Conservation (phyloP, 2,888 invertebrate species). For the Watsonalla binaria region DNA sequence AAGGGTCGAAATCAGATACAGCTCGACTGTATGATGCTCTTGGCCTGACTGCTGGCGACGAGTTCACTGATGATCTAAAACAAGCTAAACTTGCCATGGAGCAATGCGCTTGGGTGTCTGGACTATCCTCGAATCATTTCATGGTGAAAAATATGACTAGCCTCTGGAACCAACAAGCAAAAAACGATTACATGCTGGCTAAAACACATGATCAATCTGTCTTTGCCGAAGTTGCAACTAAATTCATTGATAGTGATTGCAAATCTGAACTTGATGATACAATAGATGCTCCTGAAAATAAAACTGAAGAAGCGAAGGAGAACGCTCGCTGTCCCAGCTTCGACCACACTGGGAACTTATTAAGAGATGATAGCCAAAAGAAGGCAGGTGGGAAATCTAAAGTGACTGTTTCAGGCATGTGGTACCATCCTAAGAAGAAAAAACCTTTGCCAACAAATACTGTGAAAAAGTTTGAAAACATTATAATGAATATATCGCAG, state of each 20-base stretch:
- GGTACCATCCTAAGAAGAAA: constrained; percentile 73
- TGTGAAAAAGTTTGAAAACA: constrained; percentile 64
- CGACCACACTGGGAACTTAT: constrained; percentile 63
- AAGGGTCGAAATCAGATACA: constrained; percentile 68
- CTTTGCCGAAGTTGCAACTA: constrained; percentile 38
- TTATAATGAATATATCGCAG: constrained; percentile 54
- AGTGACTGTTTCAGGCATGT: constrained; percentile 59
- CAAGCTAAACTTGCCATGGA: constrained; percentile 47
- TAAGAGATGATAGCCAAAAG: constrained; percentile 59
- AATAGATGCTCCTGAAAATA: constrained; percentile 34
- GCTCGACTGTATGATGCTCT: constrained; percentile 70
- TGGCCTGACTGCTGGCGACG: constrained; percentile 53
- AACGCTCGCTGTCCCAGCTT: constrained; percentile 53
- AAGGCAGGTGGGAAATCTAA: constrained; percentile 54
- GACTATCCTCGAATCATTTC: constrained; percentile 39
- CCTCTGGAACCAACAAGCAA: constrained; percentile 48
- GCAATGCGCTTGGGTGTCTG: constrained; percentile 41
- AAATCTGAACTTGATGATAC: constrained; percentile 45
- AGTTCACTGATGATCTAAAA: constrained; percentile 52
- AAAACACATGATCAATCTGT: constrained; percentile 34
- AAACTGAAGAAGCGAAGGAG: constrained; percentile 49
- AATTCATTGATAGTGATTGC: constrained; percentile 34
- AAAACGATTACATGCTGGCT: constrained; percentile 33
- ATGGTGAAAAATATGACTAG: constrained; percentile 47
- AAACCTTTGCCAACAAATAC: constrained; percentile 52